Conservation (phyloP, 92 coral and sea anemone species). For the Plumapathes pennacea region DNA sequence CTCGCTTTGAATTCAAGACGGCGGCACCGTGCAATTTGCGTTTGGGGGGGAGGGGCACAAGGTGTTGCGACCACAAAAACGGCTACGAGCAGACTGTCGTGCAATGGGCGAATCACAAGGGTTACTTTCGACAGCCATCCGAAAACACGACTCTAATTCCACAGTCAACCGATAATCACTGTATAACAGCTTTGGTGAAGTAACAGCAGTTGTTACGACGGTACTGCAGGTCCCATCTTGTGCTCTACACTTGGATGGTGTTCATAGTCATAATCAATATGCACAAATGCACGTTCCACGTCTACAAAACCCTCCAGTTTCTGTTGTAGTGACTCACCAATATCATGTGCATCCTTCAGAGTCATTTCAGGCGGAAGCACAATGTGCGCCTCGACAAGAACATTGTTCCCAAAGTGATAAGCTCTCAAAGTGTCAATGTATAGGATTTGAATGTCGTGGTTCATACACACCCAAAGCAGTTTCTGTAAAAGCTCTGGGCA, state of each 20-base stretch:
- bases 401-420: slow-evolving; percentile 85
- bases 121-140: too few species aligned
- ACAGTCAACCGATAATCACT: too few species aligned
- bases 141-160: too few species aligned
- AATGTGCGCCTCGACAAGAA: slow-evolving; percentile 94
- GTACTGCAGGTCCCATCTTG: slow-evolving; percentile 71
- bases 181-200: too few species aligned
- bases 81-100: too few species aligned
- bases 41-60: too few species aligned
- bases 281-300: slow-evolving; percentile 98
- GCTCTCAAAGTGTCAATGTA: slow-evolving; percentile 93
- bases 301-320: slow-evolving; percentile 72
- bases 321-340: slow-evolving; percentile 91
- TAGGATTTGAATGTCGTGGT: slow-evolving; percentile 77
- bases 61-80: too few species aligned
- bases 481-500: slow-evolving; percentile 74
- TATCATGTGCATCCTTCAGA: slow-evolving; percentile 91
- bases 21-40: too few species aligned
- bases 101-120: too few species aligned
- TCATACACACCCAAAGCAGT: slow-evolving; percentile 79
- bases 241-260: slow-evolving; percentile 83
- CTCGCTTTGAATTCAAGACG: too few species aligned
- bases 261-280: slow-evolving; percentile 94
- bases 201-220: too few species aligned
- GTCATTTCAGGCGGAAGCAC: slow-evolving; percentile 82